Percentiles rank a stretch among this genome's conserved stretches.
Evolutionary conservation across 2,888 invertebrate genomes (phyloP).

Genomic region (Busseola fusca): DNA sequence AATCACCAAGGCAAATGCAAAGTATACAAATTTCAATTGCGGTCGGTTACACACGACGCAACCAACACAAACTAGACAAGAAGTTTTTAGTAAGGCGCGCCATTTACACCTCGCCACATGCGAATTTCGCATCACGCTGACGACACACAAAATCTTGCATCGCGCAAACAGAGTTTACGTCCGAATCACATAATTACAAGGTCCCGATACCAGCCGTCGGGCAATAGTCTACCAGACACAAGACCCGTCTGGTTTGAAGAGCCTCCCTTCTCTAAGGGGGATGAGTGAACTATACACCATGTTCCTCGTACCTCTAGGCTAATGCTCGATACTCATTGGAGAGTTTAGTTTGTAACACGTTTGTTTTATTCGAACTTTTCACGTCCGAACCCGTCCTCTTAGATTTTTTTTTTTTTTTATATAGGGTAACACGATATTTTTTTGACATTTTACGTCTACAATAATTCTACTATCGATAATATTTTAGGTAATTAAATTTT

Average conservation of each 20-base stretch:
- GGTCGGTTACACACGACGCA: neutral
- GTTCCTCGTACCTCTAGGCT: neutral
- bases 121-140: too few species aligned
- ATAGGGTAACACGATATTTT: neutral
- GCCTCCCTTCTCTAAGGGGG: too few species aligned
- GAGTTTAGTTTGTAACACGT: neutral
- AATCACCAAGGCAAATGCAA: neutral
- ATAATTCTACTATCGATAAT: neutral
- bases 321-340: neutral
- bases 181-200: too few species aligned
- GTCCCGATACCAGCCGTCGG: too few species aligned
- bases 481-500: slow-evolving; percentile 8
- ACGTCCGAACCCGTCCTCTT: too few species aligned
- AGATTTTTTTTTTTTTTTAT: too few species aligned
- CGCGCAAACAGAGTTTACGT: too few species aligned
- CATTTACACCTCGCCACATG: neutral
- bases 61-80: neutral
- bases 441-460: too few species aligned
- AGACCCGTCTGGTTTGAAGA: too few species aligned
- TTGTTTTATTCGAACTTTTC: neutral
- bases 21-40: neutral
- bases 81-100: neutral
- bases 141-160: too few species aligned
- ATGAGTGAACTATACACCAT: too few species aligned
- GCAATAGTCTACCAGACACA: too few species aligned